phyloP scores from a whole-genome alignment of 1,140 invertebrate species.

The Lethrus apterus region DNA sequence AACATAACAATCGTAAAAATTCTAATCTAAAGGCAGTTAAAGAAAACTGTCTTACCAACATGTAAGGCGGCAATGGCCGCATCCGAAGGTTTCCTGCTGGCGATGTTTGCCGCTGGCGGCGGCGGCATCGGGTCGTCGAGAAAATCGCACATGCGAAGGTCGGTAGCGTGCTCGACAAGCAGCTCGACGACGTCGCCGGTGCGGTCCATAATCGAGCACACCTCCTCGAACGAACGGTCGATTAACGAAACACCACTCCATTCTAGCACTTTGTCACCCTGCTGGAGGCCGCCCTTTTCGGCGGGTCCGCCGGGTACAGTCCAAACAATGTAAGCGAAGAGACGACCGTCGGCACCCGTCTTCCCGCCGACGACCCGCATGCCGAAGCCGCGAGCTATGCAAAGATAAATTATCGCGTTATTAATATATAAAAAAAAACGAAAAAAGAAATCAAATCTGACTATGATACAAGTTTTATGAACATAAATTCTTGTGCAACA shows the following conservation, averaged over 20 bases:
- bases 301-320: constrained; percentile 84
- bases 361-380: constrained; percentile 91
- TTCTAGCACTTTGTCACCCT: constrained; percentile 79
- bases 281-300: constrained; percentile 76
- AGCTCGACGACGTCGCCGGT: constrained; percentile 76
- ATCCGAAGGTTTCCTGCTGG: constrained; percentile 35
- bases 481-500: too few species aligned
- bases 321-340: constrained; percentile 87
- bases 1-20: not conserved
- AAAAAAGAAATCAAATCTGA: not conserved
- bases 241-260: constrained; percentile 79
- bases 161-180: constrained; percentile 68
- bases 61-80: constrained; percentile 33
- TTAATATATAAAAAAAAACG: too few species aligned
- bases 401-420: too few species aligned
- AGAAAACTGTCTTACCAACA: constrained; percentile 30
- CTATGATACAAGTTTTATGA: too few species aligned
- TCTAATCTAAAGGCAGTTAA: not conserved
- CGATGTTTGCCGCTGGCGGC: constrained; percentile 6
- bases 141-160: constrained; percentile 60
- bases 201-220: constrained; percentile 73
- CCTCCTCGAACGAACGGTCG: constrained; percentile 86
- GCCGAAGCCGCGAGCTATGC: constrained; percentile 83
- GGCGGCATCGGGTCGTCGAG: constrained; percentile 50
- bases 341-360: constrained; percentile 67